These are phyloP conservation scores for Perognathus longimembris DNA, from an alignment of 2,113 vertebrate species.

Conservation along the genomic window DNA sequence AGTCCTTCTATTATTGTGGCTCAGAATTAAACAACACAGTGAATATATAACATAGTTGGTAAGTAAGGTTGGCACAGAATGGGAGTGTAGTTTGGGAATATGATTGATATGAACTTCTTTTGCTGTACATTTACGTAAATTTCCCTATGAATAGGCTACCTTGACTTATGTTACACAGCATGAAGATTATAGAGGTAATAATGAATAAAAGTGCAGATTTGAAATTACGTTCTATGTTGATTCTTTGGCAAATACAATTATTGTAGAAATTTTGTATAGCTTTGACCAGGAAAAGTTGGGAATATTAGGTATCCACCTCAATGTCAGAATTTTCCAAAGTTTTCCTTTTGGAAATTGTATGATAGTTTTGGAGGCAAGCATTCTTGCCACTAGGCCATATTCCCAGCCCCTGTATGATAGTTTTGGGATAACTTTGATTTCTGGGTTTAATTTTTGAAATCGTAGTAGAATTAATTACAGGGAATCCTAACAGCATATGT, in stretches of 20 bases:
- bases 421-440: not conserved
- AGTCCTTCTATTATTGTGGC: not conserved
- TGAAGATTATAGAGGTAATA: not conserved
- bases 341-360: conserved; percentile 30
- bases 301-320: not conserved
- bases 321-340: not conserved
- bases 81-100: not conserved
- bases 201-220: conserved; percentile 18
- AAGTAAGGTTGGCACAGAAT: not conserved
- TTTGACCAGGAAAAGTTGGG: not conserved
- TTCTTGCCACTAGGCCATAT: no score
- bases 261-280: not conserved
- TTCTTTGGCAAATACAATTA: not conserved
- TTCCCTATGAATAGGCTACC: conserved; percentile 22
- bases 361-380: not conserved
- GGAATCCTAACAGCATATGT: not conserved
- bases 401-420: not conserved
- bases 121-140: conserved; percentile 45
- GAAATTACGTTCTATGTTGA: not conserved
- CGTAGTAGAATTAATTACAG: not conserved
- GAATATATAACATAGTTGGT: not conserved
- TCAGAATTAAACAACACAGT: conserved; percentile 43
- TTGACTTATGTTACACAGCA: not conserved
- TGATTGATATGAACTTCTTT: conserved; percentile 15
- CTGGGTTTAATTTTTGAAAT: not conserved